phyloP scores from a whole-genome alignment of 1,140 invertebrate genomes.

The Lithobius niger region DNA sequence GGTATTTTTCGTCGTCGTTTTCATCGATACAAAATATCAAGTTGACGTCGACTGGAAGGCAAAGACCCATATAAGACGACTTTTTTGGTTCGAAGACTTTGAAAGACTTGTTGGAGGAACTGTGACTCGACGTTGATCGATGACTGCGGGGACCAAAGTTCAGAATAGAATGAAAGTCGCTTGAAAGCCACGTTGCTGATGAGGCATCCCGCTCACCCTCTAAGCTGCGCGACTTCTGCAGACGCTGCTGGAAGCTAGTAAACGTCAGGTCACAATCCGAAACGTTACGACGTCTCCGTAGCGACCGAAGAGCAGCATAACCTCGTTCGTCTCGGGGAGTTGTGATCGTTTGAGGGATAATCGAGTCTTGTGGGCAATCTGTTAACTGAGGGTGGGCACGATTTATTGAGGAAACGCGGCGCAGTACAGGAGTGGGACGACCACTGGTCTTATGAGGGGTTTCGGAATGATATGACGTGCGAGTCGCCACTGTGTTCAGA shows the following conservation, averaged over 20 bases:
- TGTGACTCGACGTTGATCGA: not conserved
- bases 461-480: slow-evolving; percentile 25
- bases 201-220: not conserved
- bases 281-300: slow-evolving; percentile 45
- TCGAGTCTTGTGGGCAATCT: slow-evolving; percentile 12
- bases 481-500: slow-evolving; percentile 15
- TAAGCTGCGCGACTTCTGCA: slow-evolving; percentile 15
- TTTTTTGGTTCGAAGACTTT: not conserved
- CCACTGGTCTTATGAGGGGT: slow-evolving; percentile 25
- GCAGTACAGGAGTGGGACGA: slow-evolving; percentile 22
- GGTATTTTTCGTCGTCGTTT: too few species aligned
- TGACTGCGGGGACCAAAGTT: not conserved
- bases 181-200: not conserved
- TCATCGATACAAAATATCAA: slow-evolving; percentile 33
- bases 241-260: not conserved
- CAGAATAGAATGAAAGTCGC: slow-evolving; percentile 3
- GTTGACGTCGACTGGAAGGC: slow-evolving; percentile 30
- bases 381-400: slow-evolving; percentile 6
- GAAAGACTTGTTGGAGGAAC: not conserved
- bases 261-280: slow-evolving; percentile 11
- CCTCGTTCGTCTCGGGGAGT: slow-evolving; percentile 44
- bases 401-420: not conserved
- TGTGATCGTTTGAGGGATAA: slow-evolving; percentile 17
- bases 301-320: slow-evolving; percentile 58
- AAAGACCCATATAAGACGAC: slow-evolving; percentile 10